These are phyloP conservation scores for Tragelaphus scriptus DNA, from an alignment of 2,113 vertebrate species.

Conservation along the genomic window DNA sequence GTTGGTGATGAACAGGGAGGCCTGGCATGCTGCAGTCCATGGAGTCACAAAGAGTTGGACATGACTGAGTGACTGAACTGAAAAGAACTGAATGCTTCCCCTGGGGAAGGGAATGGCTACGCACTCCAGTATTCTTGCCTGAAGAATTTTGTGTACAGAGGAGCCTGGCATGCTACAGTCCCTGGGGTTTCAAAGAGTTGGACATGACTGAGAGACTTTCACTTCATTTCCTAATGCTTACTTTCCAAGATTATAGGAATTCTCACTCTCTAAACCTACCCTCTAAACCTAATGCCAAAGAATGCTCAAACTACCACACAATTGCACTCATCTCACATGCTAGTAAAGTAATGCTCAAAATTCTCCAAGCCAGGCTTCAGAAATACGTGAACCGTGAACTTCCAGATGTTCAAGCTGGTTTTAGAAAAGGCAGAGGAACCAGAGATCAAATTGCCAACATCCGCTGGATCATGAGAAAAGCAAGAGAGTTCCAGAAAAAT, in stretches of 20 bases:
- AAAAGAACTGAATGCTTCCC: not conserved
- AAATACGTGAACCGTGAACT: too few species aligned
- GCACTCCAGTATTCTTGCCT: not conserved
- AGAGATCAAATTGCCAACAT: too few species aligned
- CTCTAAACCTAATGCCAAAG: too few species aligned
- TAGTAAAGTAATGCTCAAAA: too few species aligned
- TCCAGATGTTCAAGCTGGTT: too few species aligned
- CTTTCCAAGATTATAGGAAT: not conserved
- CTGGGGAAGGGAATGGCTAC: not conserved
- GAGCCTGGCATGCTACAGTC: not conserved
- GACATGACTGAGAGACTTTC: not conserved
- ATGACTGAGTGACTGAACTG: not conserved
- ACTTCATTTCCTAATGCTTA: not conserved
- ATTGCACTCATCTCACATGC: too few species aligned
- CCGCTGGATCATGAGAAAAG: too few species aligned
- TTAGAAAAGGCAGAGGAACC: too few species aligned
- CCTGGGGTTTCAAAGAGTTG: not conserved
- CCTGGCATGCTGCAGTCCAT: not conserved
- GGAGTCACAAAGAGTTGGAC: not conserved
- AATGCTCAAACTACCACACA: too few species aligned
- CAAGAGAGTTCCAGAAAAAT: too few species aligned
- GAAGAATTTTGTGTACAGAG: not conserved
- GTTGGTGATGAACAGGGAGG: not conserved
- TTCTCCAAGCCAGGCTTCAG: too few species aligned
- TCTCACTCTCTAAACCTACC: not conserved